phyloP scores from a whole-genome alignment of 2,113 vertebrate species.

The Leptocoma aspasia region DNA sequence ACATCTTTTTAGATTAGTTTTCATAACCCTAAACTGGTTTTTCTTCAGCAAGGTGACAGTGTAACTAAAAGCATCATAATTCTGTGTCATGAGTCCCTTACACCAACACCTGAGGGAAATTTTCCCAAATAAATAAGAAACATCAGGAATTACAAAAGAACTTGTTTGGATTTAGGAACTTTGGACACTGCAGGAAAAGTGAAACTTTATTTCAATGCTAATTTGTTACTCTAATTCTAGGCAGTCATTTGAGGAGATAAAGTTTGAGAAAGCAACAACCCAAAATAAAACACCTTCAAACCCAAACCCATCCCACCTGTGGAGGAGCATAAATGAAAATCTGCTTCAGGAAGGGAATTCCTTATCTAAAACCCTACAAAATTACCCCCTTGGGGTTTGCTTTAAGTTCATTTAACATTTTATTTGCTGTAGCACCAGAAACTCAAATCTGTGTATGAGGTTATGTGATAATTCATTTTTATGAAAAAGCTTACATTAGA shows the following conservation, averaged over 20 bases:
- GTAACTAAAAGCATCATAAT: background rate
- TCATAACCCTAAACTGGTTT: background rate
- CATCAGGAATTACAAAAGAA: background rate
- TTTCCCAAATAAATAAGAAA: background rate
- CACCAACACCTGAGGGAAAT: background rate
- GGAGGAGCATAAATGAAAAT: background rate
- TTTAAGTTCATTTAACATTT: background rate
- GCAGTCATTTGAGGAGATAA: background rate
- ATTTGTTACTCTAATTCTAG: background rate
- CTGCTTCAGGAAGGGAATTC: background rate
- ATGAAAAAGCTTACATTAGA: background rate
- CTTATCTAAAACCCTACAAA: background rate
- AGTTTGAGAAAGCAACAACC: background rate
- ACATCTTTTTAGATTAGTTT: background rate
- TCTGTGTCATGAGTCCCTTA: rapidly evolving
- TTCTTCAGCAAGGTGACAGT: background rate
- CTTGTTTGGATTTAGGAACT: background rate
- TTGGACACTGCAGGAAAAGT: background rate
- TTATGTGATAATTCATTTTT: background rate
- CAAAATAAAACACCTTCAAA: background rate
- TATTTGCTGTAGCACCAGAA: background rate
- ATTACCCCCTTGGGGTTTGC: rapidly evolving
- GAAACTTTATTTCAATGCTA: background rate
- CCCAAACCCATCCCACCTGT: background rate
- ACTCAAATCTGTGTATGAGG: background rate